Evolutionary conservation across 2,797 vertebrate species (phyloP).

Genomic region (Notolabrus celidotus): DNA sequence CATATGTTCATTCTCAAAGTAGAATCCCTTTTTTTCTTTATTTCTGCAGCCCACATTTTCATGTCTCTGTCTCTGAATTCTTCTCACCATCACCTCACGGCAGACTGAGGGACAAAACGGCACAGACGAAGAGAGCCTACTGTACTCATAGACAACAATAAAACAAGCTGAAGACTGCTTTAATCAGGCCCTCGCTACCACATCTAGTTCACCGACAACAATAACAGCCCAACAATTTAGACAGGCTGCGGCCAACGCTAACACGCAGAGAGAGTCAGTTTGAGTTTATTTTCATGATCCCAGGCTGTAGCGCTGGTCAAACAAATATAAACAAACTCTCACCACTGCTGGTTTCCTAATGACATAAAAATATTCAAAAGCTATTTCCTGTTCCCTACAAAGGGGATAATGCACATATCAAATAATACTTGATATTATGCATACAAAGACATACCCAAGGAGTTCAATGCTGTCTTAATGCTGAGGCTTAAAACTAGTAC

Average conservation of each 20-base stretch:
- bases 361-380: slow-evolving; percentile 32
- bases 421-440: background rate
- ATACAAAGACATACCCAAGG: background rate
- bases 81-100: slow-evolving; percentile 24
- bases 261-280: slow-evolving; percentile 43
- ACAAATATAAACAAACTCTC: slow-evolving; percentile 58
- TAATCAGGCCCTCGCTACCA: slow-evolving; percentile 69
- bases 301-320: slow-evolving; percentile 40
- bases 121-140: slow-evolving; percentile 39
- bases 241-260: slow-evolving; percentile 52
- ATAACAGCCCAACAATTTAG: slow-evolving; percentile 55
- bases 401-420: background rate
- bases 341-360: slow-evolving; percentile 31
- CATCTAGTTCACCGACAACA: slow-evolving; percentile 69
- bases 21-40: slow-evolving; percentile 18
- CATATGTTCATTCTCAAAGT: slow-evolving; percentile 45
- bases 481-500: no score
- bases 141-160: slow-evolving; percentile 53
- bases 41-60: slow-evolving; percentile 16
- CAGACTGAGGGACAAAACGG: slow-evolving; percentile 35
- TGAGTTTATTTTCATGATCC: slow-evolving; percentile 50
- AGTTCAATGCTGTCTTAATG: background rate
- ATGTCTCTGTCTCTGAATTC: slow-evolving; percentile 8
- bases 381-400: background rate
- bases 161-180: slow-evolving; percentile 63